Conservation (phyloP, 2,888 invertebrate species). For the Heliconius ismenius region DNA sequence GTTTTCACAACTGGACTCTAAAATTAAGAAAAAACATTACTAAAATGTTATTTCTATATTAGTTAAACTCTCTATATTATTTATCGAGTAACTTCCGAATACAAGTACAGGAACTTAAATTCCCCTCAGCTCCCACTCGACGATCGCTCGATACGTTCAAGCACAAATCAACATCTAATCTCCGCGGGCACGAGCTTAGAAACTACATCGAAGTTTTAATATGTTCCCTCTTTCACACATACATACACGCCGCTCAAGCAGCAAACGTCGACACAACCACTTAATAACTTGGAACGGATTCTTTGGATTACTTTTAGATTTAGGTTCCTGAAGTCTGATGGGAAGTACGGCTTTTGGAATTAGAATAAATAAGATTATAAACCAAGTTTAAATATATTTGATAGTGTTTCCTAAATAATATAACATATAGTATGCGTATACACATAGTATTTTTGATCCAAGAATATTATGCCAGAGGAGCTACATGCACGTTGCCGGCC, state of each 20-base stretch:
- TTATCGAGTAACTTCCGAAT: not conserved
- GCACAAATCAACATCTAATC: slow-evolving; percentile 26
- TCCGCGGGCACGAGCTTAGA: slow-evolving; percentile 23
- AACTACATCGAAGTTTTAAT: slow-evolving; percentile 41
- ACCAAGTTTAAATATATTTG: too few relatives aligned
- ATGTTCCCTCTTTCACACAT: slow-evolving; percentile 27
- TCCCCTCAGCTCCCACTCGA: not conserved
- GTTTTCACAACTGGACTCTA: too few relatives aligned
- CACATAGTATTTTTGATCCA: too few relatives aligned
- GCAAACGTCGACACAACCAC: slow-evolving; percentile 25
- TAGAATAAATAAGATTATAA: too few relatives aligned
- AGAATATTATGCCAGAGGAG: too few relatives aligned
- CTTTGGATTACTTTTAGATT: slow-evolving; percentile 27
- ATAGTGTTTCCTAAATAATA: too few relatives aligned
- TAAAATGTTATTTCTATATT: too few relatives aligned
- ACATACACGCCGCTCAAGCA: not conserved
- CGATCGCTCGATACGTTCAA: slow-evolving; percentile 13
- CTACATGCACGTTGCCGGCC: too few relatives aligned
- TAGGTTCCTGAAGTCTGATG: slow-evolving; percentile 15
- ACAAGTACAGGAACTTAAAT: not conserved
- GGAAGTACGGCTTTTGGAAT: not conserved
- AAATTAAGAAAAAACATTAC: too few relatives aligned
- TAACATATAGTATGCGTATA: too few relatives aligned
- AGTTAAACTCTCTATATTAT: not conserved
- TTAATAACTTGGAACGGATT: slow-evolving; percentile 30